Conservation (phyloP, 2,113 vertebrate genomes). For the Heteronetta atricapilla region DNA sequence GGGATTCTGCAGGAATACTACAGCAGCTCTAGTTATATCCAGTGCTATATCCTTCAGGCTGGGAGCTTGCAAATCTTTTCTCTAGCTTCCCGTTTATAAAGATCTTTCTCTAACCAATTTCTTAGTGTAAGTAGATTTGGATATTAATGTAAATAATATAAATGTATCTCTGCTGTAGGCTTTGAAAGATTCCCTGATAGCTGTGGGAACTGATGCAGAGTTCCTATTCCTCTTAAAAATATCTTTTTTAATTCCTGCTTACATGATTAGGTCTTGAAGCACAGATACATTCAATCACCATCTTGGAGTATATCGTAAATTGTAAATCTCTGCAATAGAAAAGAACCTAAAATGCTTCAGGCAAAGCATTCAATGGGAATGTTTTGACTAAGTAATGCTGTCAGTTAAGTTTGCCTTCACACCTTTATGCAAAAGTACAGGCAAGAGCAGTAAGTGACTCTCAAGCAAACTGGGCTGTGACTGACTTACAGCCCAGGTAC, state of each 20-base stretch:
- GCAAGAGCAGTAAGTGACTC: background rate
- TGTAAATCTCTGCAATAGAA: background rate
- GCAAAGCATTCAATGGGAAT: background rate
- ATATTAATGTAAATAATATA: background rate
- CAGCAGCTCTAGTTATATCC: background rate
- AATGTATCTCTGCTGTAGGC: background rate
- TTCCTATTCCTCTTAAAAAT: background rate
- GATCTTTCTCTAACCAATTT: background rate
- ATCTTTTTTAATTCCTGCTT: background rate
- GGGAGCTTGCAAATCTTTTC: background rate
- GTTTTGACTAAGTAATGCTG: background rate
- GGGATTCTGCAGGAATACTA: background rate
- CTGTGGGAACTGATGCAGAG: background rate
- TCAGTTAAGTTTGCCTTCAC: background rate
- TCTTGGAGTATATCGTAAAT: background rate
- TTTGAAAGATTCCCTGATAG: background rate
- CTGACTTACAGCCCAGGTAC: too few species aligned
- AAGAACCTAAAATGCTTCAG: background rate
- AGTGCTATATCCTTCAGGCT: background rate
- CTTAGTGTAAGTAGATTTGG: background rate
- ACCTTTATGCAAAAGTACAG: too few species aligned
- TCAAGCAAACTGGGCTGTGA: background rate
- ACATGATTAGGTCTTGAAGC: constrained; percentile 18
- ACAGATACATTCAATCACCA: background rate
- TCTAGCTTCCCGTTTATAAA: background rate